Base-by-base conservation (phyloP, 2,888 invertebrate species). In the Nemoura dubitans region DNA sequence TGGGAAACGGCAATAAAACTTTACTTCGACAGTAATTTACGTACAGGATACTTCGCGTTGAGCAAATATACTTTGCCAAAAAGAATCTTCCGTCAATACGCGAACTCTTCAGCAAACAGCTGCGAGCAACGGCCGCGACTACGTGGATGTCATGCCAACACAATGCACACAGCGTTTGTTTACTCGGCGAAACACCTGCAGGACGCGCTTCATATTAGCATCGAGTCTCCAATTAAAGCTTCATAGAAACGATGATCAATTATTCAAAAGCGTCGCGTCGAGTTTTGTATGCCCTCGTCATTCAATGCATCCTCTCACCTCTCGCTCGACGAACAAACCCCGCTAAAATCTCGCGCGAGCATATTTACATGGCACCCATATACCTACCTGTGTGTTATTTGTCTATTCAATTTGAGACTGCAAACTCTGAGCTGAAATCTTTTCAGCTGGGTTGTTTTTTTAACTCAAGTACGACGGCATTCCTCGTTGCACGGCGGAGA, bases 381-480 rank as follows among this genome's bases (percentile, higher is more conserved):
- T 59, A 10, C 5, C 27, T 78, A 27, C 27, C 27, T 78, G 26
- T 27, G 27, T 10, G 10, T 26, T 78, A 27, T 78, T 78, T 78
- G 28, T 78, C 78, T 26, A 26, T 81, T 29, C 30, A 30, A 81
- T 28, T 81, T 81, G 81, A 30, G n/a, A 30, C 81, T 29, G 81
- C 81, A 28, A 28, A 30, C 81, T 30, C 30, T 6, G 27, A 2
- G 16, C 28, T 81, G 28, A 27, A 78, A 78, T 78, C 28, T 78
- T 81, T 81, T 81, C n/a, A 27, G 78, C 81, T 29, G 29, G 30
- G 28, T 5, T n/a, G 26, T 81, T 30, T 78, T 81, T 81, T 28
- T 28, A 5, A 26, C 78, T 28, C 81, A 81, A 81, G 81, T 81
- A 81, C 81, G 28, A 81, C 81, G 26, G 81, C 81, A 81, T 81